Base-by-base conservation (phyloP, 2,888 invertebrate genomes). In the Eucriotettix oculatus region DNA sequence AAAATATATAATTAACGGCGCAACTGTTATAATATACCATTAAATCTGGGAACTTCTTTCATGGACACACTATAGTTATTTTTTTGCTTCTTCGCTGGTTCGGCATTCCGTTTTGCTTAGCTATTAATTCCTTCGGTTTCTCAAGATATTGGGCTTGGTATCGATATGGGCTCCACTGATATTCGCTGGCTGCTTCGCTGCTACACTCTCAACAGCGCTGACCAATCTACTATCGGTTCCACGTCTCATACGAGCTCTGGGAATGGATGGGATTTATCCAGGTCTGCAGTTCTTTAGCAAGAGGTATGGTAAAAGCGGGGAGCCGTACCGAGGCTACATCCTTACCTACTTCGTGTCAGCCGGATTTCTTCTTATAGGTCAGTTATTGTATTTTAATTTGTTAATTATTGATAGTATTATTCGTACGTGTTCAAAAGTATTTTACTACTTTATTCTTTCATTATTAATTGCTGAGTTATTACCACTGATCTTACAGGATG, bases 171-270 rank as follows among this genome's bases (percentile, higher is more conserved):
- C 91, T 14, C 92, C 93, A 0, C 77, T 98, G 17, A 95, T 96
- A 69, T 92, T 93, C 73, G 93, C 90, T 1, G 98, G 98, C 0
- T 96, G 97, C 70, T 97, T 94, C 76, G 96, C 97, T 1, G 98
- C 98, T 7, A 97, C 98, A 0, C 78, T 98, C 10, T 95, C 95
- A 56, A 97, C 97, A 0, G 96, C 97, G 0, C 77, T 98, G 52
- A 98, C 97, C 1, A 94, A 95, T 75, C 78, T 98, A 63, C 80
- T 98, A 52, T 93, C 95, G 0, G 97, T 98, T 2, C 98, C 98
- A 9, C 78, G 90, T 42, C 75, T 90, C 54, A 85, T 91, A 63
- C 90, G 91, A 70, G 96, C 96, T 1, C 78, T 98, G 54, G 95
- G 96, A 60, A 87, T 88, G 62, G 98, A 99, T 76, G 83, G 86